These are phyloP conservation scores for Telmatherina bonti DNA, from an alignment of 2,797 vertebrate genomes.

Conservation along the genomic window DNA sequence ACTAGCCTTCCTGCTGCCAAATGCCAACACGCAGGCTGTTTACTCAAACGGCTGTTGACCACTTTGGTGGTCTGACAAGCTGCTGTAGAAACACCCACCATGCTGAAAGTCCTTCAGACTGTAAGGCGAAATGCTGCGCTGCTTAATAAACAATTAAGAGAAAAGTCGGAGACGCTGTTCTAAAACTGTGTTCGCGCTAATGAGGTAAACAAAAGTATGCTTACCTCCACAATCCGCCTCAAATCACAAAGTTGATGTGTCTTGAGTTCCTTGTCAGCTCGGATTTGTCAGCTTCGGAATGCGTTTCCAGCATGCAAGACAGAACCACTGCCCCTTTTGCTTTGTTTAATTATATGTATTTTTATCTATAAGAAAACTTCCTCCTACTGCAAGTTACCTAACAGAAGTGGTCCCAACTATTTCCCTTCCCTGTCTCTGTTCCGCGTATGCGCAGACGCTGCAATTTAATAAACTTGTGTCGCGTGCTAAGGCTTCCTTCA, in stretches of 20 bases:
- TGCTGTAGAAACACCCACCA: background rate
- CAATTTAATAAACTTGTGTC: background rate
- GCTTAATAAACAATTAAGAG: background rate
- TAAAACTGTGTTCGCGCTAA: slow-evolving; percentile 6
- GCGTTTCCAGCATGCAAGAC: too few species aligned
- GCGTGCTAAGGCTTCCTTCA: background rate
- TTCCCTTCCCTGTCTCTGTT: background rate
- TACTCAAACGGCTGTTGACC: slow-evolving; percentile 24
- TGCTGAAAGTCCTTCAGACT: background rate
- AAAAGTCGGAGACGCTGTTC: background rate
- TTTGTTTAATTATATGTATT: too few species aligned
- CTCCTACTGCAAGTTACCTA: slow-evolving; percentile 4
- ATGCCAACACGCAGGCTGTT: background rate
- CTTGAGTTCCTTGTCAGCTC: background rate
- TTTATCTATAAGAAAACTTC: background rate
- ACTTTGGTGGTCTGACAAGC: background rate
- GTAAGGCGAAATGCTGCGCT: background rate
- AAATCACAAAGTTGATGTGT: background rate
- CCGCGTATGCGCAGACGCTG: slow-evolving; percentile 41
- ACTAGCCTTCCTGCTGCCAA: too few species aligned
- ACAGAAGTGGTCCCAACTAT: background rate
- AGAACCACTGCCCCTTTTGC: background rate
- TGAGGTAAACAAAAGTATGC: background rate
- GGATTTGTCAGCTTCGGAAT: background rate
- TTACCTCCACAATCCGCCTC: background rate